Conservation (phyloP, 2,888 invertebrate species). For the Diaprepes abbreviatus region DNA sequence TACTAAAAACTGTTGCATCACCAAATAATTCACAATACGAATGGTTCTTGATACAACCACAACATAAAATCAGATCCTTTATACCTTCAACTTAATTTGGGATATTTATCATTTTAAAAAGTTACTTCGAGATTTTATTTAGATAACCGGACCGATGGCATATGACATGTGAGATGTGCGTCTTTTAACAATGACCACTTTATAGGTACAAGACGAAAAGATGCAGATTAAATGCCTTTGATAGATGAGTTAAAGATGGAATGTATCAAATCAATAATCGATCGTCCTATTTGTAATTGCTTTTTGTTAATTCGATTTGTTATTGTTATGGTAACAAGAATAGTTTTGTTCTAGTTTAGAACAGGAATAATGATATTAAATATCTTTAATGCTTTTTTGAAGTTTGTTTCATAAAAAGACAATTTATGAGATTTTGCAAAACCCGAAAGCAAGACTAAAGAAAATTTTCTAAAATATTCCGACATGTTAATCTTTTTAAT, state of each 20-base stretch:
- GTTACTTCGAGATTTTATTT: constrained; percentile 64
- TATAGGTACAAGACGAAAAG: constrained; percentile 46
- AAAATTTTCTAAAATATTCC: too few relatives aligned
- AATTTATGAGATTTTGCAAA: too few relatives aligned
- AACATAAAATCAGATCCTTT: constrained; percentile 17
- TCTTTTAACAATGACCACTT: constrained; percentile 63
- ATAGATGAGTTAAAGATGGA: constrained; percentile 21
- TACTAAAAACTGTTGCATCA: too few relatives aligned
- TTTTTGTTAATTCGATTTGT: neutral
- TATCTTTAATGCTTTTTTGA: too few relatives aligned
- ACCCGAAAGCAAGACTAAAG: too few relatives aligned
- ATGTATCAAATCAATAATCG: constrained; percentile 53
- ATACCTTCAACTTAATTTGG: constrained; percentile 58
- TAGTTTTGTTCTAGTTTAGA: neutral
- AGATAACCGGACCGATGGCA: constrained; percentile 60
- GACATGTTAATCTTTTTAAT: too few relatives aligned
- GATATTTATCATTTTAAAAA: constrained; percentile 65
- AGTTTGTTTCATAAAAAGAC: too few relatives aligned
- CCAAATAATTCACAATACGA: too few relatives aligned
- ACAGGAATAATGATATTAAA: too few relatives aligned
- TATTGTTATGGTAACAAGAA: constrained; percentile 4
- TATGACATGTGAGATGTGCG: constrained; percentile 64
- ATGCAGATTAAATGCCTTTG: constrained; percentile 55
- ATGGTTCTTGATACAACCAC: constrained; percentile 5
- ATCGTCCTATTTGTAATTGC: constrained; percentile 44